A percentile compares a stretch with the other conserved stretches of the same genome.
These are phyloP conservation scores for Pygoscelis antarcticus DNA, from an alignment of 2,113 vertebrate species.

Conservation along the genomic window DNA sequence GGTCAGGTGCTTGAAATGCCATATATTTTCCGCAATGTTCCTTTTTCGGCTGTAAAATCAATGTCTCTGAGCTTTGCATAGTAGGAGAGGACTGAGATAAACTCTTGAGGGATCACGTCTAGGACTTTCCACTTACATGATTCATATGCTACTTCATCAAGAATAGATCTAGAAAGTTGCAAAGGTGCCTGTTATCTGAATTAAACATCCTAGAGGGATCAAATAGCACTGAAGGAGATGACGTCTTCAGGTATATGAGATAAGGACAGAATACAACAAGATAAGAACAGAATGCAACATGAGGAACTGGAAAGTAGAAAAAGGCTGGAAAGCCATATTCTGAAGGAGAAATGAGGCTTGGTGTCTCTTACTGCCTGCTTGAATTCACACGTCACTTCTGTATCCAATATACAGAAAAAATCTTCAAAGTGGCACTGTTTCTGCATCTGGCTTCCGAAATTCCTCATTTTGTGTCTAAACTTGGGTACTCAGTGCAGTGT, in stretches of 20 bases:
- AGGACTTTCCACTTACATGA: neutral
- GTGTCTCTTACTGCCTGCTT: neutral
- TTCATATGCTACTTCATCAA: neutral
- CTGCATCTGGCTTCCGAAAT: constrained; percentile 5
- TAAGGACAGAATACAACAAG: neutral
- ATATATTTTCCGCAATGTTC: neutral
- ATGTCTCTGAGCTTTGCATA: neutral
- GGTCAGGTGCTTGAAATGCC: neutral
- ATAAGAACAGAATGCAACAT: neutral
- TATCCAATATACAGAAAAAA: neutral
- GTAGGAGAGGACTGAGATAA: neutral
- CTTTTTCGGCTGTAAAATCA: neutral
- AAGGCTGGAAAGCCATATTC: neutral
- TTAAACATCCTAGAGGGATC: neutral
- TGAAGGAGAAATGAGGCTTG: neutral
- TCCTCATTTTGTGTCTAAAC: neutral
- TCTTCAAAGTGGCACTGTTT: neutral
- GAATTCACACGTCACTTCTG: neutral
- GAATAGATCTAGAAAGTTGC: neutral
- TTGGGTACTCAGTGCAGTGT: neutral
- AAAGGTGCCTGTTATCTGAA: neutral
- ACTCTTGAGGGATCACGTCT: neutral
- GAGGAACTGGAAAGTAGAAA: neutral
- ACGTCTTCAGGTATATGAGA: neutral
- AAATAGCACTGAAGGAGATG: neutral